Evolutionary conservation across 2,888 invertebrate genomes (phyloP), one percentile per base, ranked within the genome.

Genomic region (Vanessa cardui): DNA sequence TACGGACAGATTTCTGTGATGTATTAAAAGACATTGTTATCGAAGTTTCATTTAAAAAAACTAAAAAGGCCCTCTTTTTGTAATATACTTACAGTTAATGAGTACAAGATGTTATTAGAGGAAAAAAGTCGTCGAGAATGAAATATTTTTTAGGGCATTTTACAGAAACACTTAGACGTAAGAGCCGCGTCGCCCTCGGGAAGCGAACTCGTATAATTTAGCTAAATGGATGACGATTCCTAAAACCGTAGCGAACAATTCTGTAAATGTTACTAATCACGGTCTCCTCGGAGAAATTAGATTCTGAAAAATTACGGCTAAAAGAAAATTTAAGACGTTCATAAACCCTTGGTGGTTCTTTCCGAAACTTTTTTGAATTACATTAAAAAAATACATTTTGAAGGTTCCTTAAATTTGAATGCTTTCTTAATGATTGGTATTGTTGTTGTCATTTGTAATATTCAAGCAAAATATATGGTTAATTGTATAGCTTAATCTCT

Each of bases 231-330:
- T 52, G 46, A 45, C 60, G 46, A 65, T 60, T 60, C 59, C 52
- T 60, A 49, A 62, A 66, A 60, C 60, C 52, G 59, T 65, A 52
- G 33, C 52, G 60, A 60, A 52, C 59, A 54, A 65, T 65, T 65
- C 59, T 31, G 45, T 60, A 60, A 58, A 66, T 50, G 56, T 56
- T 66, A 66, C 61, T 62, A 66, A 66, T 62, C 61, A 66, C 61
- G 21, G 62, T 12, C n/a, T 56, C 62, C 39, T 61, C 31, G 50
- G 33, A 66, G 50, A 58, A 62, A 66, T 66, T 66, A 62, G 45
- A 16, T 58, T 66, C 46, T 33, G 44, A 49, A 49, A 44, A 62
- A 47, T 16, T 31, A 26, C 16, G 16, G 26, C 31, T 31, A 26
- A 52, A 52, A 52, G 9, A 26, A 26, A 26, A 52, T 21, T 52